These are phyloP conservation scores for Zosterops borbonicus DNA, from an alignment of 2,113 vertebrate species.

Conservation along the genomic window DNA sequence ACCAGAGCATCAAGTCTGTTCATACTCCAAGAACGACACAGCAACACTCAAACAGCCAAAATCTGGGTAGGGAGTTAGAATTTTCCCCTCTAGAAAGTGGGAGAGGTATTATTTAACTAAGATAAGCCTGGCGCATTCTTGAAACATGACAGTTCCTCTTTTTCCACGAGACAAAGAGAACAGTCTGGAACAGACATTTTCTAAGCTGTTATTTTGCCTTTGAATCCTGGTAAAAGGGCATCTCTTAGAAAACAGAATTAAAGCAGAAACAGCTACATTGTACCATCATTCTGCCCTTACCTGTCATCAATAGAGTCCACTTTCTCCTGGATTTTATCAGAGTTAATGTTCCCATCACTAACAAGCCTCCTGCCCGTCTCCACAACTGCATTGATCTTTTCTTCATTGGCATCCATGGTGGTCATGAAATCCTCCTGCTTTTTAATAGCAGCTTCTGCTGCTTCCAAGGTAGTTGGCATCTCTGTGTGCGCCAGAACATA, in stretches of 20 bases:
- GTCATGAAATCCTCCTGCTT: slow-evolving; percentile 99
- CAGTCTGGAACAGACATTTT: neutral
- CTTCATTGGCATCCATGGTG: slow-evolving; percentile 98
- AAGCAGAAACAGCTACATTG: neutral
- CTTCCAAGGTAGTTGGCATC: slow-evolving; percentile 95
- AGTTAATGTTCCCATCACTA: slow-evolving; percentile 92
- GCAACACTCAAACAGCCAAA: neutral
- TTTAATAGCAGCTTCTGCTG: slow-evolving; percentile 94
- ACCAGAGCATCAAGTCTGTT: neutral
- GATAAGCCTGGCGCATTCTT: neutral
- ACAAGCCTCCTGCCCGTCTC: slow-evolving; percentile 91
- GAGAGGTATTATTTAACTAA: neutral
- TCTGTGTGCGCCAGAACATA: slow-evolving; percentile 96
- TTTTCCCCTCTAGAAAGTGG: neutral
- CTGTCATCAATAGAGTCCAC: slow-evolving; percentile 96
- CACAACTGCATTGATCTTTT: slow-evolving; percentile 94
- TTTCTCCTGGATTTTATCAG: slow-evolving; percentile 95
- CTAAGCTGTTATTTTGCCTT: neutral
- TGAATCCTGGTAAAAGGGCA: neutral
- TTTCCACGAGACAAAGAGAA: neutral
- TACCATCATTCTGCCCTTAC: slow-evolving; percentile 47
- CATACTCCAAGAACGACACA: neutral
- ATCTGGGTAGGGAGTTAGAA: neutral
- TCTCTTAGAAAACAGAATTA: neutral
- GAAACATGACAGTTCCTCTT: neutral